Evolutionary conservation across 92 coral and sea anemone species (phyloP), one percentile per base, ranked within the genome.

Genomic region (Palythoa grandiflora): DNA sequence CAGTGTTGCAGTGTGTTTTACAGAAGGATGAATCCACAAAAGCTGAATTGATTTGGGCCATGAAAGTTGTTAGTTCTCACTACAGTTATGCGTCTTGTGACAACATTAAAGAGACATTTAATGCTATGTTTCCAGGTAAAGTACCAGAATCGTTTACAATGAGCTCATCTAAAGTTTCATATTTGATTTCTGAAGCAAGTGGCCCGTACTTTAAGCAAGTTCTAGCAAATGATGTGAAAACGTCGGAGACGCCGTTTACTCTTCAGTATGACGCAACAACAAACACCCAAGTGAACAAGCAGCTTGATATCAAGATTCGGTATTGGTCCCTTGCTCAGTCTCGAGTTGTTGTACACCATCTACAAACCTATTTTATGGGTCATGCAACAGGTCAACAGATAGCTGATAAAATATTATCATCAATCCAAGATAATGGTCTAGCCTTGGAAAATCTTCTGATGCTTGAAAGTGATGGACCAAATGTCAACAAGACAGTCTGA

Each of bases 141-240:
- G 75, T 86, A 75, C 92, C 87, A 38, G 87, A 86, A 38, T 38
- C 53, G 47, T 86, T 79, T 90, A 75, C 92, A 37, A 47, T 86
- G 92, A 90, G 93, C 88, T 90, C 90, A 61, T 86, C 93, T 51
- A 86, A 86, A 20, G 78, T 87, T 78, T 90, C 90, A 90, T 90
- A 90, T 68, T 38, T 90, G 84, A 84, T 87, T 20, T 90, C 93
- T 72, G 93, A 90, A 90, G 90, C 81, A 75, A 90, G 78, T 77
- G 93, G 88, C 51, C 90, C 90, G 61, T 84, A 87, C 90, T 86
- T 87, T 40, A 90, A 90, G 75, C 77, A 87, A 63, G 71, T 90
- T 79, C 78, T 86, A 16, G 54, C 84, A 48, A 71, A 87, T 90
- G 87, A 90, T 86, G 88, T 86, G 68, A 66, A 63, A 63, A 86